phyloP scores from a whole-genome alignment of 2,113 vertebrate species.

The Pachyramphus minor region DNA sequence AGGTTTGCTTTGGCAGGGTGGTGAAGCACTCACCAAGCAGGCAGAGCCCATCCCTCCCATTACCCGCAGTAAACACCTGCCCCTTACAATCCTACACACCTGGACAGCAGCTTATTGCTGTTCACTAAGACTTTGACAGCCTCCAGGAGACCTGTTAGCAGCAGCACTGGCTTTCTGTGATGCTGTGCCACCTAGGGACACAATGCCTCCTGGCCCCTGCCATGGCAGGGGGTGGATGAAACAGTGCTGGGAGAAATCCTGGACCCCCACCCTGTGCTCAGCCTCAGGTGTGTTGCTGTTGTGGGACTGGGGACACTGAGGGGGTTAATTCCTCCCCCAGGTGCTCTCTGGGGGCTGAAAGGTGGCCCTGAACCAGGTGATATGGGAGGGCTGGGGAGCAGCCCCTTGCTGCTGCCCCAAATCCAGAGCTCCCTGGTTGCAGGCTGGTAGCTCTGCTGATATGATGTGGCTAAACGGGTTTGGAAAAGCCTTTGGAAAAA shows the following conservation, averaged over 20 bases:
- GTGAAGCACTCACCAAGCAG: fast-evolving
- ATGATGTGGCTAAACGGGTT: neutral
- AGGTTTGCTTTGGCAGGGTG: neutral
- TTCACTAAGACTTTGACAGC: neutral
- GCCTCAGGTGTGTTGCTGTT: neutral
- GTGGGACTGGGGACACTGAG: neutral
- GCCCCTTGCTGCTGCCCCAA: neutral
- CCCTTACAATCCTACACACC: neutral
- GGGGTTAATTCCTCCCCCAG: neutral
- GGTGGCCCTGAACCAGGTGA: fast-evolving
- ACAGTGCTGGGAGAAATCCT: neutral
- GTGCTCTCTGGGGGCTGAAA: neutral
- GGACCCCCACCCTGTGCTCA: fast-evolving
- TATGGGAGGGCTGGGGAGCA: neutral
- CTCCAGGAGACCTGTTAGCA: neutral
- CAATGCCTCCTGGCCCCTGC: neutral
- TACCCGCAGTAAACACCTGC: neutral
- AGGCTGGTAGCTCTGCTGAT: neutral
- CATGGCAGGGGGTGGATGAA: neutral
- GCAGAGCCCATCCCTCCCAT: fast-evolving
- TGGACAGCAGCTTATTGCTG: neutral
- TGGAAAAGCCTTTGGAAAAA: neutral
- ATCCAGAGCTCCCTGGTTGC: neutral
- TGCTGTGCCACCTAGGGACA: neutral
- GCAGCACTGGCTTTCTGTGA: neutral